phyloP scores from a whole-genome alignment of 92 coral and sea anemone genomes.

The Anthopleura xanthogrammica region DNA sequence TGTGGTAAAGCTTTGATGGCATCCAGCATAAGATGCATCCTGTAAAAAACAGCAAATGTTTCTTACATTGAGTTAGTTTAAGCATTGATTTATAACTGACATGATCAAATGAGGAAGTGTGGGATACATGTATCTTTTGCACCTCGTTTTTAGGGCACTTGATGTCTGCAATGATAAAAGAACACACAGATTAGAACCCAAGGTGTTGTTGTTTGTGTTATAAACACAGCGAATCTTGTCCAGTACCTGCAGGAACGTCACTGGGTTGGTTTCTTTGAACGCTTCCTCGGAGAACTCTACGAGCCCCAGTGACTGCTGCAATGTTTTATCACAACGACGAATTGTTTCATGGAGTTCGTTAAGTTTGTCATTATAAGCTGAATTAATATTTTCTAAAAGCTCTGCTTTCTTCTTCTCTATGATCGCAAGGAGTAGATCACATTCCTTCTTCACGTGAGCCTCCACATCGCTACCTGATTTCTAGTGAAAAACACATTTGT shows the following conservation, averaged over 20 bases:
- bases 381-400: conserved; percentile 57
- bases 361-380: conserved; percentile 78
- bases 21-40: conserved; percentile 71
- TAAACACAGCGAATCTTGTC: not conserved
- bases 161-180: conserved; percentile 50
- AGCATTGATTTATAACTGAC: not conserved
- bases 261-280: conserved; percentile 70
- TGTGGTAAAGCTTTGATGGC: conserved; percentile 62
- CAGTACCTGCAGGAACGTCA: conserved; percentile 71
- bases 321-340: conserved; percentile 61
- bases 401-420: conserved; percentile 78
- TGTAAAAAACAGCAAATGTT: not conserved
- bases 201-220: not conserved
- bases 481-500: conserved; percentile 17
- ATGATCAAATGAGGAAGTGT: not conserved
- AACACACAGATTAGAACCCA: not conserved
- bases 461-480: conserved; percentile 87
- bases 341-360: conserved; percentile 66
- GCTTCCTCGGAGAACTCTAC: conserved; percentile 88
- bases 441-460: conserved; percentile 78
- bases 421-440: conserved; percentile 70
- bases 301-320: conserved; percentile 73
- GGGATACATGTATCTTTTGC: not conserved
- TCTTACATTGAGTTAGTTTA: not conserved
- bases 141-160: conserved; percentile 74